Evolutionary conservation across 2,797 vertebrate species (phyloP).

Genomic region (Poeciliopsis paucimaculata): DNA sequence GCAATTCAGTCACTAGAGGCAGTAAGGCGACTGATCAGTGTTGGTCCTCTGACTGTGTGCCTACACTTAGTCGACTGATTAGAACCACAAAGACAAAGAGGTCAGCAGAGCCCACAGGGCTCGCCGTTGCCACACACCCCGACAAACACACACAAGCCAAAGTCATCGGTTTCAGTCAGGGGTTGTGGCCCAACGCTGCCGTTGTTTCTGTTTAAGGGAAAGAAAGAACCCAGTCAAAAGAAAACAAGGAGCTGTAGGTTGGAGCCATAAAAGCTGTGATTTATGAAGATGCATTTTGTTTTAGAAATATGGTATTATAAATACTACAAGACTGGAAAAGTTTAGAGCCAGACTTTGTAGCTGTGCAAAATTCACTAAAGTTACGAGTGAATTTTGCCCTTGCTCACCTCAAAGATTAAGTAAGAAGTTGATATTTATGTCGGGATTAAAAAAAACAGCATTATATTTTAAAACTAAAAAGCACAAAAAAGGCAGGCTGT

Average conservation of each 20-base stretch:
- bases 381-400: too few relatives aligned
- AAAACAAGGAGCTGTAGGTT: not conserved
- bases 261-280: not conserved
- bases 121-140: not conserved
- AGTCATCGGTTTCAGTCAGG: not conserved
- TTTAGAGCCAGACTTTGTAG: not conserved
- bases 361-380: not conserved
- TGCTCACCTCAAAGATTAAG: not conserved
- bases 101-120: slow-evolving; percentile 40
- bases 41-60: not conserved
- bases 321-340: not conserved
- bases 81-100: slow-evolving; percentile 68
- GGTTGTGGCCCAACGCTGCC: not conserved
- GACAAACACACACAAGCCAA: not conserved
- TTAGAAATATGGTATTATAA: not conserved
- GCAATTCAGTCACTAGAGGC: not conserved
- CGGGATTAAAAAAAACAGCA: not conserved
- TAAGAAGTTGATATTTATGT: too few relatives aligned
- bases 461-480: not conserved
- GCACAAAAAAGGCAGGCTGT: not conserved
- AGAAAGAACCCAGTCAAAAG: not conserved
- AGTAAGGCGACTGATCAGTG: slow-evolving; percentile 1
- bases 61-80: slow-evolving; percentile 46
- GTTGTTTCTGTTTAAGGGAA: not conserved
- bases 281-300: slow-evolving; percentile 3